Percentiles rank a stretch among this genome's conserved stretches.
These are phyloP conservation scores for Brachyrhaphis roseni DNA, from an alignment of 2,797 vertebrate genomes.

Conservation along the genomic window DNA sequence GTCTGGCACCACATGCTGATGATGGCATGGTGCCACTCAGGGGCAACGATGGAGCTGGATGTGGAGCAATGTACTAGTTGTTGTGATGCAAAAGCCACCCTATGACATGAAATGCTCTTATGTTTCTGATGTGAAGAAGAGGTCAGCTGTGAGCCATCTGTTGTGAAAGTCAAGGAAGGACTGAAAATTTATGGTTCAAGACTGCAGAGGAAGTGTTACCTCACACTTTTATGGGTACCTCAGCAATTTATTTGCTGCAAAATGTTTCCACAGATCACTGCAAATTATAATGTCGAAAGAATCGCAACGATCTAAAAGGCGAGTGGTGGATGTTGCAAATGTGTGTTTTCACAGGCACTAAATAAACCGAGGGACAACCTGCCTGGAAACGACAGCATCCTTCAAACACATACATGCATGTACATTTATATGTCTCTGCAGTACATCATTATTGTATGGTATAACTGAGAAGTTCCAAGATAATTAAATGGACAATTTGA, in stretches of 20 bases:
- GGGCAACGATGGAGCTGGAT: not conserved
- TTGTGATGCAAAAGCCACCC: not conserved
- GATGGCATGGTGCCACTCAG: not conserved
- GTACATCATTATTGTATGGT: not conserved
- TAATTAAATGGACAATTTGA: not conserved
- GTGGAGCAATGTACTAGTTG: not conserved
- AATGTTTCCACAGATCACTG: slow-evolving; percentile 9
- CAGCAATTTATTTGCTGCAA: not conserved
- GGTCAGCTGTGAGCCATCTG: slow-evolving; percentile 18
- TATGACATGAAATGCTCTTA: not conserved
- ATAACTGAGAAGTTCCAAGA: not conserved
- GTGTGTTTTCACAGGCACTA: not conserved
- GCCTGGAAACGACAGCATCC: not conserved
- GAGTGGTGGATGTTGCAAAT: slow-evolving; percentile 14
- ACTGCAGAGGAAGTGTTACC: slow-evolving; percentile 20
- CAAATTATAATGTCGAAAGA: slow-evolving; percentile 6
- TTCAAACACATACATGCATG: not conserved
- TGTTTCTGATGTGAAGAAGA: slow-evolving; percentile 27
- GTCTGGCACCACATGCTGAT: not conserved
- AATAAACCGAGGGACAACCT: not conserved
- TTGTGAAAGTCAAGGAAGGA: not conserved
- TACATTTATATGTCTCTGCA: not conserved
- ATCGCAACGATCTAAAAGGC: slow-evolving; percentile 21
- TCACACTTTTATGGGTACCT: slow-evolving; percentile 10
- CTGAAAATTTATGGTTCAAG: slow-evolving; percentile 19